Evolutionary conservation across 1,140 invertebrate species (phyloP).

Genomic region (Trichonephila clavata): DNA sequence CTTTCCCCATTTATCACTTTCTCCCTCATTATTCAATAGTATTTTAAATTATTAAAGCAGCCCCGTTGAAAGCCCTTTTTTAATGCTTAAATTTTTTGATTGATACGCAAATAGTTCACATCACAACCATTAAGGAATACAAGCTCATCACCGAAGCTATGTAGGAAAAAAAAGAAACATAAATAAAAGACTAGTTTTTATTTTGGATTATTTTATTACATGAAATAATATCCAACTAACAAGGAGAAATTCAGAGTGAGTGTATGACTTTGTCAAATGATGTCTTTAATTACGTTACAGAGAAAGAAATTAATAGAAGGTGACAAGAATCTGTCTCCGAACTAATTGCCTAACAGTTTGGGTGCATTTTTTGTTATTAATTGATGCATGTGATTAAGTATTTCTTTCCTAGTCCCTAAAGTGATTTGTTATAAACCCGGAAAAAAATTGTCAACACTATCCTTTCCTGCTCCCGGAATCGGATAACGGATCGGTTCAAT

Average conservation of each 20-base stretch:
- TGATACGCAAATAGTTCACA: constrained; percentile 30
- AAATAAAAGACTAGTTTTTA: background rate
- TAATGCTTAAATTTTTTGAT: background rate
- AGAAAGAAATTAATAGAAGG: constrained; percentile 58
- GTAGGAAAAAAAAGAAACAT: background rate
- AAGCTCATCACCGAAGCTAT: background rate
- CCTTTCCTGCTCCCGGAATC: background rate
- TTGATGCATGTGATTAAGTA: constrained; percentile 53
- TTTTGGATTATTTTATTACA: constrained; percentile 13
- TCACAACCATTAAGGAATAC: constrained; percentile 24
- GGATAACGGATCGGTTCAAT: constrained; percentile 9
- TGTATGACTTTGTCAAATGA: constrained; percentile 50
- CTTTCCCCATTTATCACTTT: background rate
- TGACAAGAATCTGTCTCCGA: constrained; percentile 48
- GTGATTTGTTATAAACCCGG: constrained; percentile 32
- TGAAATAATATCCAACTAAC: constrained; percentile 5
- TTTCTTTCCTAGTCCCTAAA: constrained; percentile 41
- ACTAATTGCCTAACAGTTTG: constrained; percentile 42
- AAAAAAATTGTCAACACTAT: constrained; percentile 44
- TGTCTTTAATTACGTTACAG: constrained; percentile 62
- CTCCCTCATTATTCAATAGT: constrained; percentile 26
- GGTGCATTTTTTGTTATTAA: constrained; percentile 59
- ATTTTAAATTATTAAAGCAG: constrained; percentile 4
- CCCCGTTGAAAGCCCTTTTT: background rate
- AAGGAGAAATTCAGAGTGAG: background rate